Percentiles rank a stretch among this genome's conserved stretches.
phyloP scores from a whole-genome alignment of 2,113 vertebrate species.

The Elaphurus davidianus region DNA sequence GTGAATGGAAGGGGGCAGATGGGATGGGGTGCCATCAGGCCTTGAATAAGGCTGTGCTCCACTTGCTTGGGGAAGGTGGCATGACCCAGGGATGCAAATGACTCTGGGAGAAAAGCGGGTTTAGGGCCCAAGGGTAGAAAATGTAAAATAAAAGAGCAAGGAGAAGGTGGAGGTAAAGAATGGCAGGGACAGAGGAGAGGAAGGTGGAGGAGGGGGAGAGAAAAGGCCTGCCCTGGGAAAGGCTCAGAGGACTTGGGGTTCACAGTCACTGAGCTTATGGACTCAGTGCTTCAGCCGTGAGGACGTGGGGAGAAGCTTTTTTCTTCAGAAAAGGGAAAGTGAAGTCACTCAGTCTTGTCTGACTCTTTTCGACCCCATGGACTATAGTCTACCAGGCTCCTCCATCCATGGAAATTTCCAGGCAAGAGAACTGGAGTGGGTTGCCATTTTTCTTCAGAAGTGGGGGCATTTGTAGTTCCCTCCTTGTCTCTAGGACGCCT shows the following conservation, averaged over 20 bases:
- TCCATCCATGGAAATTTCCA: not conserved
- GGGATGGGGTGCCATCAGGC: not conserved
- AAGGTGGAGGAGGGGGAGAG: not conserved
- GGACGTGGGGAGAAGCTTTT: not conserved
- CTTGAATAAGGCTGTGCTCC: not conserved
- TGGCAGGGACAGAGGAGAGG: not conserved
- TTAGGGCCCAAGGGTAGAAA: not conserved
- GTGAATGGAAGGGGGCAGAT: not conserved
- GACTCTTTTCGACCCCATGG: not conserved
- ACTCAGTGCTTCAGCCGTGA: not conserved
- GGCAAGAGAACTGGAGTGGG: not conserved
- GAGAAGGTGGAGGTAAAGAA: not conserved
- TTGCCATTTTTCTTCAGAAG: not conserved
- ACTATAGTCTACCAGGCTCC: not conserved
- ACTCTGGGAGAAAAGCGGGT: not conserved
- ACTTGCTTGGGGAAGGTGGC: not conserved
- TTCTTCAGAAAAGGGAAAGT: not conserved
- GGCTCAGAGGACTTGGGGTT: fast-evolving
- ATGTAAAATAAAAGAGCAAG: not conserved
- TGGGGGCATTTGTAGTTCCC: not conserved
- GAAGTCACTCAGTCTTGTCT: not conserved
- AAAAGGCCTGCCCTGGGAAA: not conserved
- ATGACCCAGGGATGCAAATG: not conserved
- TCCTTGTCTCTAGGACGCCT: not conserved
- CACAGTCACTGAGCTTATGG: not conserved